Evolutionary conservation across 1,140 invertebrate genomes (phyloP).

Genomic region (Orchestia grillus): DNA sequence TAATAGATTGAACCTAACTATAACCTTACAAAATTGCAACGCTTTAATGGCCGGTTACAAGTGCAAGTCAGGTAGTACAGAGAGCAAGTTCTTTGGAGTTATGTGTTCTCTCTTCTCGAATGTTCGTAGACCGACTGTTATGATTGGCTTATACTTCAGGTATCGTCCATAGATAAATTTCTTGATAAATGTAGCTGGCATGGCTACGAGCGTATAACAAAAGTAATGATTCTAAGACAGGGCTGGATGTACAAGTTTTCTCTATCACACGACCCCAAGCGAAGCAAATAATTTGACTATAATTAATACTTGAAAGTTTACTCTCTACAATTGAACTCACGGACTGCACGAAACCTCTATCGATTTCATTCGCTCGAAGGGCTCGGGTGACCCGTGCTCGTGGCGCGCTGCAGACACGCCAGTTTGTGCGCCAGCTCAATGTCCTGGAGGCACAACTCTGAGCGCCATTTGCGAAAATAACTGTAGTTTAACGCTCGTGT

Average conservation of each 20-base stretch:
- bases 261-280: background rate
- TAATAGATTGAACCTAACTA: background rate
- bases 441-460: background rate
- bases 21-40: background rate
- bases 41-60: background rate
- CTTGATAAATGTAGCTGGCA: constrained; percentile 12
- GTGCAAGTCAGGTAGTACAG: background rate
- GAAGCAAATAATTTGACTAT: constrained; percentile 26
- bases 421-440: too few relatives aligned
- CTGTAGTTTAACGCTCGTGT: background rate
- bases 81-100: background rate
- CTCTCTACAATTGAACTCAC: constrained; percentile 34
- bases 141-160: background rate
- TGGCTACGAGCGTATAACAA: background rate
- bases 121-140: background rate
- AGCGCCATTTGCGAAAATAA: background rate
- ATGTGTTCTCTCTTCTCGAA: background rate
- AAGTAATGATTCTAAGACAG: background rate
- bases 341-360: constrained; percentile 30
- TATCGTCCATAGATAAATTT: background rate
- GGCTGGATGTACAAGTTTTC: background rate
- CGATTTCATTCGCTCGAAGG: background rate
- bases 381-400: background rate
- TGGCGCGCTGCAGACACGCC: background rate
- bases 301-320: constrained; percentile 53